phyloP scores from a whole-genome alignment of 2,888 invertebrate species.

The Nephrotoma guestfalica region DNA sequence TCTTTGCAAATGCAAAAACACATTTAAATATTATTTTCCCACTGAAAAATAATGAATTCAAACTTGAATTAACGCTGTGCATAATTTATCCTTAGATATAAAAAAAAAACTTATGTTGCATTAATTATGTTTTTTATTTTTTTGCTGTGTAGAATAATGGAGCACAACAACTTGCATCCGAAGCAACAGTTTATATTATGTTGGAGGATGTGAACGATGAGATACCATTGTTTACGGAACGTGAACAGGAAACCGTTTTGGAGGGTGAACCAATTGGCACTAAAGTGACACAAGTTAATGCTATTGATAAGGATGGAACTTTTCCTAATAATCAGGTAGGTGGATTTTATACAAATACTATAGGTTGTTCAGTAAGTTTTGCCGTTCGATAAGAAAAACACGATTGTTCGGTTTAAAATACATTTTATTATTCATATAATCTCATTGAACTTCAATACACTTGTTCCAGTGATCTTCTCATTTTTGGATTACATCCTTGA shows the following conservation, averaged over 20 bases:
- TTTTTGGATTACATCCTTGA: too few species aligned
- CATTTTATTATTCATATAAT: too few species aligned
- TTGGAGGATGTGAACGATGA: constrained; percentile 95
- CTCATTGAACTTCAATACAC: too few species aligned
- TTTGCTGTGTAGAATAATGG: constrained; percentile 66
- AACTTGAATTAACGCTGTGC: background rate
- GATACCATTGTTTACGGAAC: constrained; percentile 87
- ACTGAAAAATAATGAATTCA: background rate
- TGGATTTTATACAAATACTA: background rate
- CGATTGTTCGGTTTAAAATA: too few species aligned
- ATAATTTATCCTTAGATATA: background rate
- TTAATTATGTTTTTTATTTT: constrained; percentile 7
- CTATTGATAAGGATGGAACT: constrained; percentile 91
- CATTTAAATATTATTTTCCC: background rate
- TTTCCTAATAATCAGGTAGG: constrained; percentile 85
- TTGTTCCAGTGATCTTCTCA: too few species aligned
- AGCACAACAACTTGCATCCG: constrained; percentile 86
- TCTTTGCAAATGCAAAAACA: background rate
- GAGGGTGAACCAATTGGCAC: constrained; percentile 92
- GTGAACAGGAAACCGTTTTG: constrained; percentile 87
- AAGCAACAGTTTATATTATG: constrained; percentile 86
- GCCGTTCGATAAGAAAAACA: too few species aligned
- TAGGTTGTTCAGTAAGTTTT: too few species aligned
- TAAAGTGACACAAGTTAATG: constrained; percentile 90
- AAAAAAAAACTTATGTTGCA: background rate